Conservation (phyloP, 2,797 vertebrate species). For the Crossoptilon crossoptilon region DNA sequence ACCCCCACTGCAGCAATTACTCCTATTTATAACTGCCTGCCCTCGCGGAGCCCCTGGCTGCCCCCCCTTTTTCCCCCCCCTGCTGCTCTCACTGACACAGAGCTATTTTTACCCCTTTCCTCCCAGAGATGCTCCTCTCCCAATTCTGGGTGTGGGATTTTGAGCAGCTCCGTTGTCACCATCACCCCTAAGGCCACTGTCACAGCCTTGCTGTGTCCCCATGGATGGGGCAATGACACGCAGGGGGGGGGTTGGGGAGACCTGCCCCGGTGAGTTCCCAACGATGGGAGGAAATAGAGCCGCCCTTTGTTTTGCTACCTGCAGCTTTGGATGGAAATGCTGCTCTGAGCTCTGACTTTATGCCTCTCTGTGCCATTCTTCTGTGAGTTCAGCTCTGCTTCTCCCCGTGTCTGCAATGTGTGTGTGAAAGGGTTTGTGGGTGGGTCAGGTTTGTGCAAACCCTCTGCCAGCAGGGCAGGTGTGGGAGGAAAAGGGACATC, state of each 20-base stretch:
- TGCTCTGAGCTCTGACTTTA: neutral
- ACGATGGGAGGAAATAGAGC: neutral
- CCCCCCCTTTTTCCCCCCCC: neutral
- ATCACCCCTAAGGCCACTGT: accelerated
- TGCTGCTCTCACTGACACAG: neutral
- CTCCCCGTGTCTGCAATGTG: too few species aligned
- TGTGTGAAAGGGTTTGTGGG: too few species aligned
- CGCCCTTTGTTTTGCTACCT: neutral
- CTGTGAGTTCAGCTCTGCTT: neutral
- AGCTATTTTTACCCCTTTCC: conserved; percentile 53
- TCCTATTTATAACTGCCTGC: conserved; percentile 32
- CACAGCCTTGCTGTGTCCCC: neutral
- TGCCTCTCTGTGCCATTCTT: neutral
- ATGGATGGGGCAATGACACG: accelerated
- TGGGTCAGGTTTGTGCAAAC: too few species aligned
- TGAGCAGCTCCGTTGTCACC: neutral
- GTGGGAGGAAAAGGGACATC: too few species aligned
- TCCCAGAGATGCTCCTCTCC: neutral
- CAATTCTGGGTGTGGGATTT: neutral
- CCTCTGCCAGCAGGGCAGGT: too few species aligned
- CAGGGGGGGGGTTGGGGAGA: neutral
- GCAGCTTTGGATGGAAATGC: accelerated
- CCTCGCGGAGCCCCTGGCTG: neutral
- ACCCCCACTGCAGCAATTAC: conserved; percentile 6
- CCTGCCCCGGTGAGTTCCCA: accelerated